phyloP scores from a whole-genome alignment of 2,113 vertebrate species.

The Falcunculus frontatus region DNA sequence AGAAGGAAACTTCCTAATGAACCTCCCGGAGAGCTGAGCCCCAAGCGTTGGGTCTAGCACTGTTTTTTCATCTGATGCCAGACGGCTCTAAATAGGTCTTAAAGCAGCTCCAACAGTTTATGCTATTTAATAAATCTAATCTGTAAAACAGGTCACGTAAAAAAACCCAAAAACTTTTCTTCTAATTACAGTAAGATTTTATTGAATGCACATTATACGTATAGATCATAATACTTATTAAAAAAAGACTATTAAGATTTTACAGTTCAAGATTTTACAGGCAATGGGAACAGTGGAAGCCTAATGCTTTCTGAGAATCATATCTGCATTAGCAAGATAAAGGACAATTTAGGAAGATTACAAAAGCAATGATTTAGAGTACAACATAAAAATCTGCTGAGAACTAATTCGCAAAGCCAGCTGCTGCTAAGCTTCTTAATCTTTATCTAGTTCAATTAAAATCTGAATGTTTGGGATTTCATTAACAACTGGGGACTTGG shows the following conservation, averaged over 20 bases:
- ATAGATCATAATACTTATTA: slow-evolving; percentile 74
- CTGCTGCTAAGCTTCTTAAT: slow-evolving; percentile 81
- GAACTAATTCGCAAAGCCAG: slow-evolving; percentile 75
- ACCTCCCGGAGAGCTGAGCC: slow-evolving; percentile 6
- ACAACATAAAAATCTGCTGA: slow-evolving; percentile 76
- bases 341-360: slow-evolving; percentile 79
- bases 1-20: slow-evolving; percentile 5
- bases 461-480: slow-evolving; percentile 81
- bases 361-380: slow-evolving; percentile 76
- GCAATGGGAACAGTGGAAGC: slow-evolving; percentile 58
- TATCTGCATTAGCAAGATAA: slow-evolving; percentile 81
- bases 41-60: not conserved
- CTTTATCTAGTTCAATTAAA: slow-evolving; percentile 88
- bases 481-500: slow-evolving; percentile 77
- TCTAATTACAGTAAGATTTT: slow-evolving; percentile 74
- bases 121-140: slow-evolving; percentile 49
- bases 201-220: slow-evolving; percentile 70
- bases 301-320: slow-evolving; percentile 67
- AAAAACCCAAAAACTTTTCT: slow-evolving; percentile 62
- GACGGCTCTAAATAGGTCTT: slow-evolving; percentile 10
- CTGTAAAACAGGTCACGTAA: slow-evolving; percentile 63
- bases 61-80: not conserved
- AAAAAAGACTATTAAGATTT: slow-evolving; percentile 75
- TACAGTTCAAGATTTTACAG: slow-evolving; percentile 70
- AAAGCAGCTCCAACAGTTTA: slow-evolving; percentile 14